Evolutionary conservation across 2,113 vertebrate species (phyloP).

Genomic region (Calidris pugnax): DNA sequence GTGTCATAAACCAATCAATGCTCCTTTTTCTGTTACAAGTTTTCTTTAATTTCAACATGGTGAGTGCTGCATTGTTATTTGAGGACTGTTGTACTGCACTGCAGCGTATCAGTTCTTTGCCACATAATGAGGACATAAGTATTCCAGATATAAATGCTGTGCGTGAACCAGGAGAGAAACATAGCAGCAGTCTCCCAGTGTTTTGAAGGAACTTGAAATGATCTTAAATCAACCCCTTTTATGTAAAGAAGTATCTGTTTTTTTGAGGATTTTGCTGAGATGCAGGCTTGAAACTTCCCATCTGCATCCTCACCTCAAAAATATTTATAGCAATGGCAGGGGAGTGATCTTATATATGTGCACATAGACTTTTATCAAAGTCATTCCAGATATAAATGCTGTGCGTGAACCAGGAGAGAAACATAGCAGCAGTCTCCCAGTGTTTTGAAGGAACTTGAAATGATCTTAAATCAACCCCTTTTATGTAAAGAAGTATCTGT

Average conservation of each 20-base stretch:
- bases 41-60: background rate
- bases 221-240: background rate
- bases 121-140: background rate
- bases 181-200: background rate
- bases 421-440: background rate
- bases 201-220: background rate
- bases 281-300: background rate
- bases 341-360: background rate
- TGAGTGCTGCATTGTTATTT: background rate
- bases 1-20: background rate
- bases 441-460: background rate
- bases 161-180: background rate
- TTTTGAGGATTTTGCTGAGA: background rate
- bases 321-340: background rate
- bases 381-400: background rate
- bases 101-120: background rate
- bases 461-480: background rate
- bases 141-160: background rate
- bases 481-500: background rate
- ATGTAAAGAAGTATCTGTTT: fast-evolving
- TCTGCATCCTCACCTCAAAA: background rate
- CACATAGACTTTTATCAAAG: too few species aligned
- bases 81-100: background rate
- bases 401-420: background rate
- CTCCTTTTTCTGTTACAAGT: background rate